These are phyloP conservation scores for Etheostoma perlongum DNA, from an alignment of 2,797 vertebrate genomes.

Conservation along the genomic window DNA sequence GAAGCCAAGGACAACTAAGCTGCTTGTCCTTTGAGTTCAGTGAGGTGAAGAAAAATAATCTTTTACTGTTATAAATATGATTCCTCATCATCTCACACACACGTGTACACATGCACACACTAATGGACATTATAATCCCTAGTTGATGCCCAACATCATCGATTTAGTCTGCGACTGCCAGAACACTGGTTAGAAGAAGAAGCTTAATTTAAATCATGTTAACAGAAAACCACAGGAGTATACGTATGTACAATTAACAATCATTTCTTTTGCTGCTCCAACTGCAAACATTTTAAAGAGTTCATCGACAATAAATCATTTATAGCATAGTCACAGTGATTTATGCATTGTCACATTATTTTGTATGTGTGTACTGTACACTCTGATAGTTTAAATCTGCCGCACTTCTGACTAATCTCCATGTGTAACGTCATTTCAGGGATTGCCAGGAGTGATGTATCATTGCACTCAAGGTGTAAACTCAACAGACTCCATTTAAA, in stretches of 20 bases:
- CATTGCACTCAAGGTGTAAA: background rate
- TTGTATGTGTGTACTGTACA: background rate
- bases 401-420: background rate
- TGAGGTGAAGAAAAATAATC: constrained; percentile 39
- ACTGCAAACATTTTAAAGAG: background rate
- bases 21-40: constrained; percentile 52
- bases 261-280: no score
- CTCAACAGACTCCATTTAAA: no score
- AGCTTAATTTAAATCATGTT: background rate
- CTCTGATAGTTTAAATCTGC: background rate
- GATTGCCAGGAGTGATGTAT: background rate
- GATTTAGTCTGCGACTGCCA: constrained; percentile 1
- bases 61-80: constrained; percentile 42
- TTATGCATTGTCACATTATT: no score
- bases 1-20: constrained; percentile 34
- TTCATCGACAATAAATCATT: background rate
- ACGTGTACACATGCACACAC: background rate
- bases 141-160: constrained; percentile 1
- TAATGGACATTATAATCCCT: constrained; percentile 42
- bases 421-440: constrained; percentile 1
- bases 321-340: background rate
- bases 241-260: no score
- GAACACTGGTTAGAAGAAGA: background rate
- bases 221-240: background rate
- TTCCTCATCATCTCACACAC: constrained; percentile 28